A percentile compares a stretch with the other conserved stretches of the same genome.
Conservation (phyloP, 1,140 invertebrate species). For the roundworm (Caenorhabditis elegans) region WBcel235 BX284603.4:6775001-6775500, state of each 20-base stretch:
- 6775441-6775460: not conserved
- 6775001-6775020: constrained; percentile 35
- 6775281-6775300: constrained; percentile 1
- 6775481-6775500: constrained; percentile 34
- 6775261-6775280: constrained; percentile 19
- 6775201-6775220: not conserved
- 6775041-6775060: not conserved
- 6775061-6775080: constrained; percentile 7
- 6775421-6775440: too few species aligned
- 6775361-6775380: too few species aligned
- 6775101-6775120: constrained; percentile 38
- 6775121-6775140: constrained; percentile 30
- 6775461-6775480: constrained; percentile 32
- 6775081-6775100: constrained; percentile 34
- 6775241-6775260: constrained; percentile 35
- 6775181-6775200: constrained; percentile 47
- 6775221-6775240: constrained; percentile 36
- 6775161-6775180: not conserved
- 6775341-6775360: too few species aligned
- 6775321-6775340: too few species aligned
- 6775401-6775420: too few species aligned
- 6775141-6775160: constrained; percentile 28
- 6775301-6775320: too few species aligned
- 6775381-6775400: constrained; percentile 29
- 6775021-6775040: constrained; percentile 33